These are phyloP conservation scores for Drosophila affinis DNA, from an alignment of 2,888 invertebrate genomes.

Conservation along the genomic window DNA sequence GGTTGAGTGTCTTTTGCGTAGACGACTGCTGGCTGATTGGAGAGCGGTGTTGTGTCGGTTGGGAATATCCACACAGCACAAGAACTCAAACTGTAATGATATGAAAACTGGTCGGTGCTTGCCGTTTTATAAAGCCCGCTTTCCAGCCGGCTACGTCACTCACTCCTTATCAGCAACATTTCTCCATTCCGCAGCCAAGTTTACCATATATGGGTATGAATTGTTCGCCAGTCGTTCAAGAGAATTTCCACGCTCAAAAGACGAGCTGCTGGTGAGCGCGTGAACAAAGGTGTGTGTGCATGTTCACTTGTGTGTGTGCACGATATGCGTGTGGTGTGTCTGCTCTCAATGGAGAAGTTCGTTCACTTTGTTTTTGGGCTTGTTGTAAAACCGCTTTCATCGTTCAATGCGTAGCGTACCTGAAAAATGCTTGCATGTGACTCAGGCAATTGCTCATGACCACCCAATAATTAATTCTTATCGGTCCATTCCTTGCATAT, in stretches of 20 bases:
- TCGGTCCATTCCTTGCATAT: not conserved
- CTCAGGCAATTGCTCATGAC: conserved; percentile 34
- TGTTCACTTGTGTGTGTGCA: conserved; percentile 32
- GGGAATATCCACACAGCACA: conserved; percentile 81
- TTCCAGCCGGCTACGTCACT: conserved; percentile 29
- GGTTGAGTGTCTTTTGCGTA: conserved; percentile 72
- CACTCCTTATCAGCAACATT: conserved; percentile 76
- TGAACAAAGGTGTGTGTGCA: conserved; percentile 39
- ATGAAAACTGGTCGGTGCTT: conserved; percentile 82
- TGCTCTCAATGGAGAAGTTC: conserved; percentile 4
- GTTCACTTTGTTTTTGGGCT: conserved; percentile 16
- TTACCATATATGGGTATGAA: conserved; percentile 84
- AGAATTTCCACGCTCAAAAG: conserved; percentile 56
- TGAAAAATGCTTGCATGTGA: conserved; percentile 28
- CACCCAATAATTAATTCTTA: conserved; percentile 22
- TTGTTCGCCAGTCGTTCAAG: conserved; percentile 67
- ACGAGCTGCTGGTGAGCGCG: conserved; percentile 14
- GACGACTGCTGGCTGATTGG: conserved; percentile 66
- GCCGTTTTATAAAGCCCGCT: conserved; percentile 82
- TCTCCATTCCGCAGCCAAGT: conserved; percentile 73
- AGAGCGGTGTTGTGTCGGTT: conserved; percentile 61
- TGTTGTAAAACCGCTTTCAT: conserved; percentile 2
- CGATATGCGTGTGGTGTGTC: conserved; percentile 1
- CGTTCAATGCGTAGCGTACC: conserved; percentile 15
- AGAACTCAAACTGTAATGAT: conserved; percentile 84